A percentile compares a stretch with the other conserved stretches of the same genome.
phyloP scores from a whole-genome alignment of 2,888 invertebrate species.

The Mythimna ferrago region DNA sequence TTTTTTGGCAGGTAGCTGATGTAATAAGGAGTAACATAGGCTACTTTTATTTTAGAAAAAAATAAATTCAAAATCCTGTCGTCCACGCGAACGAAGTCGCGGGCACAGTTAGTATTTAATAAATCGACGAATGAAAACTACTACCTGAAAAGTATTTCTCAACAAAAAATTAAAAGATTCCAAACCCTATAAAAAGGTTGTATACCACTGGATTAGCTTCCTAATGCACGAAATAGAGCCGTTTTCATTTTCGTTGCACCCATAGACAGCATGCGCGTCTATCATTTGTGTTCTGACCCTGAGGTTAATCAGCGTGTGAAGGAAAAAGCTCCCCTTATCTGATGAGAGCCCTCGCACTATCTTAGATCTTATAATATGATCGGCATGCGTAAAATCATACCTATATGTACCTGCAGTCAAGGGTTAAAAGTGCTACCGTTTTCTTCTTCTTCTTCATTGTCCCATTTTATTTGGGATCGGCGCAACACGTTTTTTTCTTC shows the following conservation, averaged over 20 bases:
- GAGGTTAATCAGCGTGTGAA: conserved; percentile 8
- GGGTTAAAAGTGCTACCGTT: not conserved
- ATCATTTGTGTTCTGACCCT: not conserved
- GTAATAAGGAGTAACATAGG: no score
- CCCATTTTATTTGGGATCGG: no score
- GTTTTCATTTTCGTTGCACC: not conserved
- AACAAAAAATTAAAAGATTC: no score
- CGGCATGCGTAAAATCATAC: not conserved
- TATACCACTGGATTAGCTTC: not conserved
- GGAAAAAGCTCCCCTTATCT: not conserved
- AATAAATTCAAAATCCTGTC: no score
- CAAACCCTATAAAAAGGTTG: not conserved
- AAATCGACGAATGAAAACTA: not conserved
- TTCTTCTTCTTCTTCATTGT: no score
- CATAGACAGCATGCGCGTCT: not conserved
- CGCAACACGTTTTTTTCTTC: no score
- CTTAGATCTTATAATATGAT: not conserved
- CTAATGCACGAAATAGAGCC: not conserved
- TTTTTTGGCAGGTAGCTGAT: no score
- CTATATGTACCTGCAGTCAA: no score
- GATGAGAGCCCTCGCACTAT: not conserved
- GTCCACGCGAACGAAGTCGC: no score
- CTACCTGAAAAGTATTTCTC: no score
- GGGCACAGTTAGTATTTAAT: not conserved
- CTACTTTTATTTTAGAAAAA: no score